Evolutionary conservation across 2,888 invertebrate species (phyloP), one percentile per base, ranked within the genome.

Genomic region (Drosophila affinis): DNA sequence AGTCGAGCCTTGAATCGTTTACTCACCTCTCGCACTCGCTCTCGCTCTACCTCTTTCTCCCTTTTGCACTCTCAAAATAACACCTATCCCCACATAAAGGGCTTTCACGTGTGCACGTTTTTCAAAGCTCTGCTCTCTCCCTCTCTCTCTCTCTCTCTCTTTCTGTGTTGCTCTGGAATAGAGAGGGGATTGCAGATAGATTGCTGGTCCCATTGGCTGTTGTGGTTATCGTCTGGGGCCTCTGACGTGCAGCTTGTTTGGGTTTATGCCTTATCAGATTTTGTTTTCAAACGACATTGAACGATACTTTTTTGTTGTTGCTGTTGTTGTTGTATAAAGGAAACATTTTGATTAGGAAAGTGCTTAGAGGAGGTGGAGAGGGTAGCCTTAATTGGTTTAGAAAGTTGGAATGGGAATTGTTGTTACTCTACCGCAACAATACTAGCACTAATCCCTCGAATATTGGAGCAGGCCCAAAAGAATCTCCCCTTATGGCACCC

Each of bases 21-120:
- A 29, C 58, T 57, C 52, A 55, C 55, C 55, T 55, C 49, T 47
- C 57, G 27, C 29, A 18, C 24, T 46, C 6, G 9, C 17, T 17
- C 12, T 10, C 12, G 9, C 17, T 34, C 27, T 14, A 7, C 10
- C 27, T 24, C 29, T 0, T 12, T n/a, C 29, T 2, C 27, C n/a
- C 39, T n/a, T n/a, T 39, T n/a, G 14, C 39, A 7, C 12, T 12
- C 34, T 32, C 10, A 9, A 3, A 32, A 9, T 3, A 32, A 10
- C 32, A 32, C 10, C 32, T 27, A 9, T 12, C 3, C 17, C n/a
- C 32, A 18, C 17, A 18, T 12, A n/a, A 3, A 44, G 55, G 14
- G 57, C 18, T 53, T 57, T 57, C 79, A 84, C 77, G 85, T 84
- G 87, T 70, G 73, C 87, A 87, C 82, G 85, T 81, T 82, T 81